phyloP scores from a whole-genome alignment of 1,140 invertebrate genomes.

The Drosophila bifasciata region DNA sequence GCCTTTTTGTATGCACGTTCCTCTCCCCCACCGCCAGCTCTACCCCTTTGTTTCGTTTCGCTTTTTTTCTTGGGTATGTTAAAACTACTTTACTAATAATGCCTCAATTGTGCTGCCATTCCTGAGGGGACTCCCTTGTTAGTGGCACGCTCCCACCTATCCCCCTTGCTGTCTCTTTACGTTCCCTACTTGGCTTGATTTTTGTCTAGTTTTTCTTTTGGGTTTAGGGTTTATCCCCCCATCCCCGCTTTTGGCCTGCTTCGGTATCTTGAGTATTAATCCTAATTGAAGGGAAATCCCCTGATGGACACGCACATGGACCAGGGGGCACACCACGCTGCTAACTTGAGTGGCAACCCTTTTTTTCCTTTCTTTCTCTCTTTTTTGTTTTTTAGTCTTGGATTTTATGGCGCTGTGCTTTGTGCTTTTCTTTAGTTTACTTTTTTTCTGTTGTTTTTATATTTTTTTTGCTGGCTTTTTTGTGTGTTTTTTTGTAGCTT shows the following conservation, averaged over 20 bases:
- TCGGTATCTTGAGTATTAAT: conserved; percentile 80
- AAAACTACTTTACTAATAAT: conserved; percentile 82
- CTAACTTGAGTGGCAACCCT: conserved; percentile 55
- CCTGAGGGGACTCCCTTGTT: no score
- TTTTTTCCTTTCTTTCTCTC: conserved; percentile 48
- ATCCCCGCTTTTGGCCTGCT: no score
- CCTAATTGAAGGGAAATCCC: conserved; percentile 82
- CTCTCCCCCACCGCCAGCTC: not conserved
- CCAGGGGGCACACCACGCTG: conserved; percentile 7
- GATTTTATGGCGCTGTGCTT: no score
- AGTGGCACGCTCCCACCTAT: no score
- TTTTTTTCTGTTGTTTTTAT: conserved; percentile 2
- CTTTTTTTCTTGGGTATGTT: conserved; percentile 45
- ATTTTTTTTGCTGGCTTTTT: conserved; percentile 3
- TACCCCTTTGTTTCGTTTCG: not conserved
- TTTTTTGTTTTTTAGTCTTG: conserved; percentile 10
- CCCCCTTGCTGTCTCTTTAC: no score
- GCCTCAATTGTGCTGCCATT: conserved; percentile 75
- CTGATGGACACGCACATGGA: conserved; percentile 70
- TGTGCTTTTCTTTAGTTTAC: no score
- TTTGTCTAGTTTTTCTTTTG: conserved; percentile 31
- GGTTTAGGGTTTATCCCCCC: conserved; percentile 18
- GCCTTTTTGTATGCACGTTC: no score
- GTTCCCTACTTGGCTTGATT: conserved; percentile 9
- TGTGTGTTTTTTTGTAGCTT: no score